Evolutionary conservation across 2,888 invertebrate species (phyloP).

Genomic region (Agrochola macilenta): DNA sequence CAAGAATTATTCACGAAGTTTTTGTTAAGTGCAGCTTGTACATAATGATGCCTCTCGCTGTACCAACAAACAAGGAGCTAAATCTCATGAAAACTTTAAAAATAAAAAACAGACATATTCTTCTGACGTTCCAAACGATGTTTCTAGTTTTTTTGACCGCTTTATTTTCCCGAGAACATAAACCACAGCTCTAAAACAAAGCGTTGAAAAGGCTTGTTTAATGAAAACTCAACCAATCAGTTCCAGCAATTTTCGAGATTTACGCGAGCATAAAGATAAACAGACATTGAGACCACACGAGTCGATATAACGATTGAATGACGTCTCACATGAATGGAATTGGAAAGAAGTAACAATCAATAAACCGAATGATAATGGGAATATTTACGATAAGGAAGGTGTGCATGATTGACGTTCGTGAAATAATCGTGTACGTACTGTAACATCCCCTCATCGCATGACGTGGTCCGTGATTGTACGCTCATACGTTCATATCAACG

Average conservation of each 20-base stretch:
- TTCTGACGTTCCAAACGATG: background rate
- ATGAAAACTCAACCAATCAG: slow-evolving; percentile 23
- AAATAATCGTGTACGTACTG: slow-evolving; percentile 35
- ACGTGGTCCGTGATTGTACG: slow-evolving; percentile 50
- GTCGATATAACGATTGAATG: slow-evolving; percentile 13
- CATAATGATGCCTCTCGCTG: slow-evolving; percentile 9
- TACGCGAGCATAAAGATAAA: slow-evolving; percentile 36
- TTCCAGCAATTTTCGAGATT: slow-evolving; percentile 32
- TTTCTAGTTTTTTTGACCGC: slow-evolving; percentile 8
- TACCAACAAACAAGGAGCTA: slow-evolving; percentile 1
- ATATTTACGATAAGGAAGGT: slow-evolving; percentile 44
- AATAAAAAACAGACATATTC: slow-evolving; percentile 16
- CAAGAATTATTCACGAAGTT: slow-evolving; percentile 10
- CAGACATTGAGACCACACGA: slow-evolving; percentile 8
- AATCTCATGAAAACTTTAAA: slow-evolving; percentile 28
- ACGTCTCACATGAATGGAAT: slow-evolving; percentile 26
- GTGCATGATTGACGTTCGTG: slow-evolving; percentile 34
- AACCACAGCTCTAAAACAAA: slow-evolving; percentile 19
- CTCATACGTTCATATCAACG: slow-evolving; percentile 46
- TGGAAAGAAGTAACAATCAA: slow-evolving; percentile 38
- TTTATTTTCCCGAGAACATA: slow-evolving; percentile 7
- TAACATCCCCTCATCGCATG: slow-evolving; percentile 69
- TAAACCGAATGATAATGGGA: slow-evolving; percentile 25
- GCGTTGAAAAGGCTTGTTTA: slow-evolving; percentile 7
- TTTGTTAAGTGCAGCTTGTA: slow-evolving; percentile 19